Evolutionary conservation across 2,113 vertebrate genomes (phyloP), one percentile per base, ranked within the genome.

Genomic region (Rhinolophus sinicus): DNA sequence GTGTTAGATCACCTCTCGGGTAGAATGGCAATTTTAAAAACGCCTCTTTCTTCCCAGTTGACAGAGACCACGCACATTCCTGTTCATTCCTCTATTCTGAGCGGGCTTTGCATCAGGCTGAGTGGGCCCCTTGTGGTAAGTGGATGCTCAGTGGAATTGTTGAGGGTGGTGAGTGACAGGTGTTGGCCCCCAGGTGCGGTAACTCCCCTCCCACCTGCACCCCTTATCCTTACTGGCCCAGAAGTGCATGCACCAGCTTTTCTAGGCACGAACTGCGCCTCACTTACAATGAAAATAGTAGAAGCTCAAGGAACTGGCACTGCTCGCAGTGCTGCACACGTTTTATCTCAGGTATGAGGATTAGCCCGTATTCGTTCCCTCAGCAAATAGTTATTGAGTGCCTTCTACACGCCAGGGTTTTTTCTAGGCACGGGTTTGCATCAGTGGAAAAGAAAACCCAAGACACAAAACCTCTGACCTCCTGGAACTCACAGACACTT

Each of bases 31-130:
- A 70, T 83, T 56, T 8, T 50, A n/a, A 62, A 86, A 50, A 26
- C 0, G 0, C 24, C 4, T 75, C 80, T 73, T 35, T 75, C 65
- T 80, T 88, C 16, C 47, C 30, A 13, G 21, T 4, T 28, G 15
- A 6, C 22, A 58, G 70, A 30, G 75, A 8, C 72, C 15, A 30
- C 26, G 22, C 21, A 0, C 0, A 1, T 24, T 16, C 52, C 47
- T 1, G 0, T 64, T 30, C 35, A 3, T 14, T 38, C 58, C 56
- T 90, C n/a, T 6, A 0, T 50, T 10, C 40, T 2, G 2, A 14
- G 54, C 19, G 5, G 21, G 15, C 64, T 65, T 60, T 2, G n/a
- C 2, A 8, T 16, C 38, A 4, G 65, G 60, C 21, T 47, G 8
- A 28, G 60, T 4, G 15, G 50, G 50, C 18, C 12, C 26, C 38